Percentiles rank a stretch among this genome's conserved stretches.
These are phyloP conservation scores for Dione juno DNA, from an alignment of 2,888 invertebrate genomes.

Conservation along the genomic window DNA sequence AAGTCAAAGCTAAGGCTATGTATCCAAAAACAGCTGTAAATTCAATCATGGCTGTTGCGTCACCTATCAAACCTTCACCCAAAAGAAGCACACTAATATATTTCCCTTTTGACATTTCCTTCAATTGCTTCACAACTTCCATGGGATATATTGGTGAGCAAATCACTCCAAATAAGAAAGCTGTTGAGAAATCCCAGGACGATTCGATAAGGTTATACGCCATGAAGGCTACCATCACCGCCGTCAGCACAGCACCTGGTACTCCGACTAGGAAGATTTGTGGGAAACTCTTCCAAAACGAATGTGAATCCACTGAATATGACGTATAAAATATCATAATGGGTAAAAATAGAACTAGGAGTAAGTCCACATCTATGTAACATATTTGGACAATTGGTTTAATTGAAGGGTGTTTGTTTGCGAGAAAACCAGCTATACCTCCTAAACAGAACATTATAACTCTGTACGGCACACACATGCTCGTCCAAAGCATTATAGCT, in stretches of 20 bases:
- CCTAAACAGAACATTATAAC: slow-evolving; percentile 73
- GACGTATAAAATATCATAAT: slow-evolving; percentile 70
- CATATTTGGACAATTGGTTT: slow-evolving; percentile 67
- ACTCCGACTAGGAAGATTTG: slow-evolving; percentile 71
- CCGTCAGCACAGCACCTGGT: slow-evolving; percentile 65
- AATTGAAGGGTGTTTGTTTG: slow-evolving; percentile 60
- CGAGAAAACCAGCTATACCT: slow-evolving; percentile 67
- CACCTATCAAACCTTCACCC: slow-evolving; percentile 73
- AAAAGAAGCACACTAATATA: slow-evolving; percentile 68
- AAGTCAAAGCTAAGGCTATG: slow-evolving; percentile 61
- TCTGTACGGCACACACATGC: slow-evolving; percentile 65
- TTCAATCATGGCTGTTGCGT: slow-evolving; percentile 72
- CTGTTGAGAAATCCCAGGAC: slow-evolving; percentile 66
- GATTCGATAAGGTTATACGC: slow-evolving; percentile 68
- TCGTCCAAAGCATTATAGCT: slow-evolving; percentile 65
- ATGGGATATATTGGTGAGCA: slow-evolving; percentile 75
- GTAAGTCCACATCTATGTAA: slow-evolving; percentile 64
- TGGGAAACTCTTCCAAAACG: slow-evolving; percentile 70
- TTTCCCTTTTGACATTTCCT: slow-evolving; percentile 70
- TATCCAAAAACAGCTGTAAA: slow-evolving; percentile 71
- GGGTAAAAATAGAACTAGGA: slow-evolving; percentile 65
- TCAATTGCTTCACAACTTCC: slow-evolving; percentile 69
- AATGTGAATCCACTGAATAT: slow-evolving; percentile 71
- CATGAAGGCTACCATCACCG: slow-evolving; percentile 68
- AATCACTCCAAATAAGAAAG: slow-evolving; percentile 68